Evolutionary conservation across 2,797 vertebrate genomes (phyloP).

Genomic region (Danio albolineatus): DNA sequence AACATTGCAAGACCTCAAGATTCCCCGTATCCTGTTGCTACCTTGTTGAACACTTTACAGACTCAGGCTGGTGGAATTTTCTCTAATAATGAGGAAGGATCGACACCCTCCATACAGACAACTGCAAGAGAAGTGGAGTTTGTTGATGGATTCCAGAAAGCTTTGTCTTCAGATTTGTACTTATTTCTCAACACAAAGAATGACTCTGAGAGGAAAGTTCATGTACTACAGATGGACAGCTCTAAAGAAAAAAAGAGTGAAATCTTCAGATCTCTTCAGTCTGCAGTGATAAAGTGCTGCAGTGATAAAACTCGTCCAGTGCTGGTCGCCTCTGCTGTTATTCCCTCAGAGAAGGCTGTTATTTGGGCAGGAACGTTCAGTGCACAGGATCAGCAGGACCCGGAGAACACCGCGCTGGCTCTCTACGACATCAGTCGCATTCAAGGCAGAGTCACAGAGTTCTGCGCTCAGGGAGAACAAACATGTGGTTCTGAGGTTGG

Average conservation of each 20-base stretch:
- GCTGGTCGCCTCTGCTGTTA: conserved; percentile 81
- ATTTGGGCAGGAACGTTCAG: conserved; percentile 87
- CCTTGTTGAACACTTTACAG: conserved; percentile 42
- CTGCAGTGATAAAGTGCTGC: conserved; percentile 56
- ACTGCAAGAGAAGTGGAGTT: conserved; percentile 44
- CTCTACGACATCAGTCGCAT: conserved; percentile 71
- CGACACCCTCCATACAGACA: rapidly evolving
- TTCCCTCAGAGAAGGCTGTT: conserved; percentile 63
- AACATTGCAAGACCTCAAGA: neutral
- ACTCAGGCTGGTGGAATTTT: neutral
- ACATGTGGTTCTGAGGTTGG: neutral
- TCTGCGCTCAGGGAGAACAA: rapidly evolving
- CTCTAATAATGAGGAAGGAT: rapidly evolving
- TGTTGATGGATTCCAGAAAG: conserved; percentile 74
- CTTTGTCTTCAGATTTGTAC: conserved; percentile 62
- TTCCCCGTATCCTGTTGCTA: neutral
- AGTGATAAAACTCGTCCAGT: neutral
- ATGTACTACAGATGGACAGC: conserved; percentile 63
- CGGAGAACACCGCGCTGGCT: conserved; percentile 65
- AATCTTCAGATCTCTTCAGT: conserved; percentile 41
- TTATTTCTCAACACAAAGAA: conserved; percentile 66
- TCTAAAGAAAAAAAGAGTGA: rapidly evolving
- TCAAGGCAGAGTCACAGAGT: neutral
- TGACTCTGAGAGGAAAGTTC: neutral
- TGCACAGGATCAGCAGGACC: conserved; percentile 53